Base-by-base conservation (phyloP, 2,888 invertebrate species). In the Hirtodrosophila duncani region DNA sequence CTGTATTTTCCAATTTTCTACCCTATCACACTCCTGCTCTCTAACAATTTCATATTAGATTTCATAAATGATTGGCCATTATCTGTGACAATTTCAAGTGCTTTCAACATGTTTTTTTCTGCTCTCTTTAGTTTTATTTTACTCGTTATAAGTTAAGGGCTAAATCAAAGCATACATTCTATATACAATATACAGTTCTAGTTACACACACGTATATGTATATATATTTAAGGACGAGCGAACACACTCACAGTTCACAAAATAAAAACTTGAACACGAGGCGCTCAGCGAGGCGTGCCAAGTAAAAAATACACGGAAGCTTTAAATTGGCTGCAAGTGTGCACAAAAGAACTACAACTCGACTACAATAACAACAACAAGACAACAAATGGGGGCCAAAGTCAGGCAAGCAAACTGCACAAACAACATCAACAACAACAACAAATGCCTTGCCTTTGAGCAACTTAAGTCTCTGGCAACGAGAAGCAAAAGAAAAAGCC, bases 251-350 rank as follows among this genome's bases (percentile, higher is more conserved):
- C 50, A 23, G 34, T 50, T 41, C 14, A 16, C 14, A 52, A 33
- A 16, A 27, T 10, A 36, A 13, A 11, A 13, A 13, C 26, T 14
- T 16, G 18, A 17, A 10, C 10, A 42, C 24, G 13, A n/a, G n/a
- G n/a, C n/a, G n/a, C n/a, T n/a, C 58, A 72, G 30, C 56, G 52
- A 58, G 45, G 60, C 69, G 38, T 60, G 42, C 34, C 48, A 41
- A 68, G 50, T 53, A 42, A 42, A 49, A 56, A 53, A 42, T 48
- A 78, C 58, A 69, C 63, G 60, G 60, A 69, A 57, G 70, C 69
- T 66, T 69, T 66, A 74, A 71, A 74, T 69, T 78, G 58, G 51
- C 51, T 60, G n/a, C 39, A 63, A 71, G 62, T 59, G 74, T 61
- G 60, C 48, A 37, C 13, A 51, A 23, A 48, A 31, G 20, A 42